Percentiles rank a stretch among this genome's conserved stretches.
Conservation (phyloP, 2,888 invertebrate species). For the Cerastoderma edule region DNA sequence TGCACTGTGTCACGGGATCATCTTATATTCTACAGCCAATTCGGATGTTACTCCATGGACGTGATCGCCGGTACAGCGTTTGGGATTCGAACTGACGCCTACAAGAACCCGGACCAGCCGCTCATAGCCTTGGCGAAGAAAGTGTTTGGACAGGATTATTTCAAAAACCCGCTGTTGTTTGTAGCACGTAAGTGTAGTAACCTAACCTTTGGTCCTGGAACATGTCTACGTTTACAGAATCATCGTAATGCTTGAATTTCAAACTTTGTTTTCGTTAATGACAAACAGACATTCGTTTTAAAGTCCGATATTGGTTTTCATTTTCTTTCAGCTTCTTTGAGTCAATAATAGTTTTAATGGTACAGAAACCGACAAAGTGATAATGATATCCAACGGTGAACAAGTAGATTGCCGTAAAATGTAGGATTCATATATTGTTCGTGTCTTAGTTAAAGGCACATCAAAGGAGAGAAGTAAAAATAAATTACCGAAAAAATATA, state of each 20-base stretch:
- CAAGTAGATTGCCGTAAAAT: no score
- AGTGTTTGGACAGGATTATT: constrained; percentile 42
- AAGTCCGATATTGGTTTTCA: neutral
- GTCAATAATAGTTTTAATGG: neutral
- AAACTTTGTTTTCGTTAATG: neutral
- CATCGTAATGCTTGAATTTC: neutral
- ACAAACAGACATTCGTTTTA: neutral
- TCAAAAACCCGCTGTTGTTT: constrained; percentile 21
- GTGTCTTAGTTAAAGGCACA: no score
- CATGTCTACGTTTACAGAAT: no score
- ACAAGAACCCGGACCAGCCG: constrained; percentile 62
- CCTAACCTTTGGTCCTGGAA: no score
- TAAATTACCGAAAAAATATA: no score
- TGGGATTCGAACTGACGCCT: constrained; percentile 65
- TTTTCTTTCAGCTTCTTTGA: neutral
- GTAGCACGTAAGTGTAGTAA: constrained; percentile 34
- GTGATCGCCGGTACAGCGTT: constrained; percentile 69
- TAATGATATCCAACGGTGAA: no score
- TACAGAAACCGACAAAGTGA: no score
- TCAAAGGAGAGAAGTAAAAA: no score
- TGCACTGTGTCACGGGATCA: no score
- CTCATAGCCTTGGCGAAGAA: constrained; percentile 57
- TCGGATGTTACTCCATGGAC: constrained; percentile 67
- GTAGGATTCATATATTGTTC: no score
- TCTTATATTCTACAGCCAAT: constrained; percentile 47